Evolutionary conservation across 2,888 invertebrate genomes (phyloP).

Genomic region (Arrhopalites spinosus): DNA sequence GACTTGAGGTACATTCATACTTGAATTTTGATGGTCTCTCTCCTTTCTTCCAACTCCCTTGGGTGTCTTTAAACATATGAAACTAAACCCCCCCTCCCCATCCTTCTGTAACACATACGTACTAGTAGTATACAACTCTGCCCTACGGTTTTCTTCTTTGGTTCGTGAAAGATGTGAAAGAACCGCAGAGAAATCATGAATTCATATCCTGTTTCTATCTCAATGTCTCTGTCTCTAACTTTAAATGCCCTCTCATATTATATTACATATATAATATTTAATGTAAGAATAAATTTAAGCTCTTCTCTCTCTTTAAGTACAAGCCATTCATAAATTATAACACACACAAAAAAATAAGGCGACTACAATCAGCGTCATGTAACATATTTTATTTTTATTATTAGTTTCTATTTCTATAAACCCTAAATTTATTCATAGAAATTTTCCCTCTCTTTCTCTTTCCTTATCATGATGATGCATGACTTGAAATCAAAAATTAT

Average conservation of each 20-base stretch:
- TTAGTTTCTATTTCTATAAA: neutral
- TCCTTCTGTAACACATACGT: neutral
- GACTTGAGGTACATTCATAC: slow-evolving; percentile 45
- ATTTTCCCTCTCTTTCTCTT: neutral
- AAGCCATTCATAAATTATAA: neutral
- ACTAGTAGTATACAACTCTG: neutral
- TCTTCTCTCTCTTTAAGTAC: neutral
- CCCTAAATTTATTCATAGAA: neutral
- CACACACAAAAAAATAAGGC: neutral
- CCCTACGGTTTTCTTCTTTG: neutral
- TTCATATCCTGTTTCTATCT: neutral
- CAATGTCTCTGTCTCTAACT: neutral
- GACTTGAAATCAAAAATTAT: too few relatives aligned
- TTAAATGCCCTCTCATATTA: neutral
- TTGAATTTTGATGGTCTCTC: slow-evolving; percentile 27
- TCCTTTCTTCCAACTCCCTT: slow-evolving; percentile 20
- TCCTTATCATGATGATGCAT: neutral
- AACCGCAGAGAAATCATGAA: slow-evolving; percentile 1
- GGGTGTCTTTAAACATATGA: slow-evolving; percentile 25
- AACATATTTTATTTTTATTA: neutral
- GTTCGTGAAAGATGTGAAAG: too few relatives aligned
- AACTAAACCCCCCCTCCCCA: neutral
- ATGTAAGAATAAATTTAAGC: too few relatives aligned
- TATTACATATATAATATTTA: too few relatives aligned
- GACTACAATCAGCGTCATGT: neutral